Evolutionary conservation across 2,888 invertebrate species (phyloP).

Genomic region (Drosophila infuscata): DNA sequence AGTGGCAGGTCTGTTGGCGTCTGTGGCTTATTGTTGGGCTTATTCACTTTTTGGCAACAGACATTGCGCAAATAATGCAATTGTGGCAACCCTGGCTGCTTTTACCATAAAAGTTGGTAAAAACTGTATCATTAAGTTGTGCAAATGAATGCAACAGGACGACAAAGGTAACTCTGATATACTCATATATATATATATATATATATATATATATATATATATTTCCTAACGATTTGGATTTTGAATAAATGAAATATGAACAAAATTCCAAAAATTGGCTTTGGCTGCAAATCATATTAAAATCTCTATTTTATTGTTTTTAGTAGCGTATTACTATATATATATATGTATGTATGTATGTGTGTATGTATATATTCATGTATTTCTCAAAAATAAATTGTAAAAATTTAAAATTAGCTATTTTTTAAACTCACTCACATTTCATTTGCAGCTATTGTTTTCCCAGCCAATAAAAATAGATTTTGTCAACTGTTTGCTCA

Average conservation of each 20-base stretch:
- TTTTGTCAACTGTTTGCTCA: not conserved
- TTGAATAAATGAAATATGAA: not conserved
- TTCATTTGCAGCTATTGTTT: not conserved
- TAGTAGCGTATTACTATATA: not conserved
- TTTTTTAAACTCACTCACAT: not conserved
- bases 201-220: not conserved
- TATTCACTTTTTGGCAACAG: conserved; percentile 21
- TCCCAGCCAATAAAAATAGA: not conserved
- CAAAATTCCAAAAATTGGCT: not conserved
- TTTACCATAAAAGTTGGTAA: not conserved
- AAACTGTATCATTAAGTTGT: not conserved
- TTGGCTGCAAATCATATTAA: not conserved
- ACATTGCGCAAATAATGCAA: conserved; percentile 37
- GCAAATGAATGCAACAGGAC: not conserved
- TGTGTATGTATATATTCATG: not conserved
- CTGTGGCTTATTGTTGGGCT: conserved; percentile 13
- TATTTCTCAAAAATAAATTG: not conserved
- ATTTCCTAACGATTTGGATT: not conserved
- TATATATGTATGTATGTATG: too few relatives aligned
- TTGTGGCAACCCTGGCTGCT: not conserved
- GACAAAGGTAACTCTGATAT: not conserved
- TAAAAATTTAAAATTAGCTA: not conserved
- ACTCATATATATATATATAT: not conserved
- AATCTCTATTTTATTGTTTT: not conserved
- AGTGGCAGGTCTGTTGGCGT: not conserved